Evolutionary conservation across 2,888 invertebrate species (phyloP).

Genomic region (Callimorpha dominula): DNA sequence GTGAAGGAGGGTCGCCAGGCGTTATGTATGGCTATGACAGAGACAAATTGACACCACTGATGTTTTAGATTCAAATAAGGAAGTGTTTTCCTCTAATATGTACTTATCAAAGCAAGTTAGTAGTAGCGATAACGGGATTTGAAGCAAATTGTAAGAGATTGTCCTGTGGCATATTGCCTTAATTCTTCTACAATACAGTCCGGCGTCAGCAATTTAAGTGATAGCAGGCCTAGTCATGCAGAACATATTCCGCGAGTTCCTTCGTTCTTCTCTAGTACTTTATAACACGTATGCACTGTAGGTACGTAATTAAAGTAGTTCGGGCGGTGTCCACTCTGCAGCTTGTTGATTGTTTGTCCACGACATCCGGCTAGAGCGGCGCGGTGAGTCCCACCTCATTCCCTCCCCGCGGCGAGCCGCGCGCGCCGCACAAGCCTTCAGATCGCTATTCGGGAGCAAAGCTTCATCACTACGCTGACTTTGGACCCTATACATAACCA

Average conservation of each 20-base stretch:
- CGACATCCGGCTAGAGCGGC: constrained; percentile 25
- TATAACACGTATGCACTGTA: neutral
- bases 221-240: too few species aligned
- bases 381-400: neutral
- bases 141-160: too few species aligned
- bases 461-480: constrained; percentile 6
- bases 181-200: too few species aligned
- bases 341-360: constrained; percentile 15
- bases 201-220: too few species aligned
- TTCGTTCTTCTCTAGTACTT: neutral
- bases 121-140: too few species aligned
- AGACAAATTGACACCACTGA: neutral
- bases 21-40: neutral
- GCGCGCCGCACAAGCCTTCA: constrained; percentile 29
- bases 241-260: too few species aligned
- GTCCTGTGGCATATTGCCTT: too few species aligned
- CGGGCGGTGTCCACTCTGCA: constrained; percentile 27
- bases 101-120: too few species aligned
- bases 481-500: neutral
- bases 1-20: neutral
- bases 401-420: constrained; percentile 10
- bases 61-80: neutral
- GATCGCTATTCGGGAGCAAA: constrained; percentile 17
- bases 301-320: neutral
- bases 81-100: neutral